Evolutionary conservation across 2,888 invertebrate genomes (phyloP).

Genomic region (Notodonta ziczac): DNA sequence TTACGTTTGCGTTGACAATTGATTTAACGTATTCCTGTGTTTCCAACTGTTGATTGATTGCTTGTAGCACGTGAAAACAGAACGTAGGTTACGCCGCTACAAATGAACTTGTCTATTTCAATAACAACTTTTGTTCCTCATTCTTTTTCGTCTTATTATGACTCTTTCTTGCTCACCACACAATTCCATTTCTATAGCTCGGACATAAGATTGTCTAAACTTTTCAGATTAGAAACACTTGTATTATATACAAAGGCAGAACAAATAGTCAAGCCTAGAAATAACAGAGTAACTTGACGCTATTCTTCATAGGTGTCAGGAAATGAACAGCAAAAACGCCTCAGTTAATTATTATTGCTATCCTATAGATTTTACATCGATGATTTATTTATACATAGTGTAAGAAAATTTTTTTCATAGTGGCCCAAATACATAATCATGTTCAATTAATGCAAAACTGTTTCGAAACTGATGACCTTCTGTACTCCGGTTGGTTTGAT

Average conservation of each 20-base stretch:
- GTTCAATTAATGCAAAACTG: conserved; percentile 58
- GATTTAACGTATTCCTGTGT: not conserved
- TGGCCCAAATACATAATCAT: conserved; percentile 73
- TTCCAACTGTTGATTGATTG: not conserved
- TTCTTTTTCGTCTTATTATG: no score
- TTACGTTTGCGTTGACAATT: not conserved
- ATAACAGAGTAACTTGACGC: not conserved
- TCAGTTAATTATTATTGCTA: no score
- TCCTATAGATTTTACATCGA: conserved; percentile 3
- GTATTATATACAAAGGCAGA: not conserved
- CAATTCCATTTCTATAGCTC: no score
- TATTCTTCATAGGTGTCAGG: not conserved
- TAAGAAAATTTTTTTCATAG: conserved; percentile 54
- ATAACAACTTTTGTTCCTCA: not conserved
- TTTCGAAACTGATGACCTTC: conserved; percentile 75
- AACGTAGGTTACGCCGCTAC: not conserved
- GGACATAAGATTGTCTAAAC: no score
- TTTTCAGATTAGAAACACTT: not conserved
- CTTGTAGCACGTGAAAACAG: not conserved
- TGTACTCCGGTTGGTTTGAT: conserved; percentile 53
- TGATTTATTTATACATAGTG: conserved; percentile 15
- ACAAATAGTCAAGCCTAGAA: not conserved
- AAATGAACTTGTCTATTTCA: not conserved
- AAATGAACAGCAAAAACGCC: not conserved
- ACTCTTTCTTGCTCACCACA: no score